These are phyloP conservation scores for Porites cylindrica DNA, from an alignment of 92 coral and sea anemone species.

Conservation along the genomic window DNA sequence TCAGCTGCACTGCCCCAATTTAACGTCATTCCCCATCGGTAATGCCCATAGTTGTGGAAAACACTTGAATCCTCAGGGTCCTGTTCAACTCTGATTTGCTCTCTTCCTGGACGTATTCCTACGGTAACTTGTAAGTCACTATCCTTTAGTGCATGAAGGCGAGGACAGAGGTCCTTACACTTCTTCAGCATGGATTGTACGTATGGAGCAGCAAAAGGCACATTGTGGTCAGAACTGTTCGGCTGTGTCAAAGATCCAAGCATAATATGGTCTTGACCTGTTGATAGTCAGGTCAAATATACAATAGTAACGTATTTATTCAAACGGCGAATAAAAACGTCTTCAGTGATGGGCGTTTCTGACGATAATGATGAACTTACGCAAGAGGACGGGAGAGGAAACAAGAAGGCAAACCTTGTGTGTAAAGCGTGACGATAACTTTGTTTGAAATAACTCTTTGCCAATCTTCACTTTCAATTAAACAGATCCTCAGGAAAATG, in stretches of 20 bases:
- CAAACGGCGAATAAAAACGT: too few relatives aligned
- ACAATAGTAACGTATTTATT: too few relatives aligned
- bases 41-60: slow-evolving; percentile 72
- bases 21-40: slow-evolving; percentile 60
- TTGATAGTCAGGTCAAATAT: not conserved
- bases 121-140: slow-evolving; percentile 33
- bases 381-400: too few relatives aligned
- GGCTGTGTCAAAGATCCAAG: slow-evolving; percentile 49
- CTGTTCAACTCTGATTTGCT: slow-evolving; percentile 21
- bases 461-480: too few relatives aligned
- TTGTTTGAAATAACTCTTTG: too few relatives aligned
- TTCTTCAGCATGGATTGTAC: slow-evolving; percentile 41
- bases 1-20: slow-evolving; percentile 73
- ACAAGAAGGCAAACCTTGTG: too few relatives aligned
- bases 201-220: slow-evolving; percentile 23
- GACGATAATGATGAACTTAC: too few relatives aligned
- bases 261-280: slow-evolving; percentile 40
- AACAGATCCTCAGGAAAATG: too few relatives aligned
- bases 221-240: slow-evolving; percentile 17
- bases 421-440: too few relatives aligned
- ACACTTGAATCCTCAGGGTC: slow-evolving; percentile 38
- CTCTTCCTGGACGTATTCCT: slow-evolving; percentile 46
- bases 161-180: slow-evolving; percentile 35
- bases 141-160: slow-evolving; percentile 15
- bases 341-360: too few relatives aligned